phyloP scores from a whole-genome alignment of 2,888 invertebrate species.

The Tetramorium bicarinatum region DNA sequence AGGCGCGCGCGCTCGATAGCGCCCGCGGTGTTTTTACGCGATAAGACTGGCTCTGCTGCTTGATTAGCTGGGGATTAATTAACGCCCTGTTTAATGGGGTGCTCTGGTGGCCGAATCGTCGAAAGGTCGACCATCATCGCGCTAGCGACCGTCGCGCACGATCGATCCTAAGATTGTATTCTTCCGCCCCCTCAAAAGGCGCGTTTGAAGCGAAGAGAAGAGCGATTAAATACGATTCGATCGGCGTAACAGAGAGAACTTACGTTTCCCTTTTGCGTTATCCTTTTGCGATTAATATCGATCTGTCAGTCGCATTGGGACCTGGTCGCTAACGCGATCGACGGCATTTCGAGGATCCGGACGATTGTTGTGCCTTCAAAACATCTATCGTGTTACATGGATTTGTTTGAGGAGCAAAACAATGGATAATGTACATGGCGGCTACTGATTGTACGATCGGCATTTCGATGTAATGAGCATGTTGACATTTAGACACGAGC shows the following conservation, averaged over 20 bases:
- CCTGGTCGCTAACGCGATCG: slow-evolving; percentile 33
- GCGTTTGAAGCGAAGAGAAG: slow-evolving; percentile 17
- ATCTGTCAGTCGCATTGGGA: neutral
- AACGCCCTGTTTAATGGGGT: slow-evolving; percentile 59
- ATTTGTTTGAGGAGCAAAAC: slow-evolving; percentile 48
- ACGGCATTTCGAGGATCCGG: slow-evolving; percentile 28
- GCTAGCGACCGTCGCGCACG: slow-evolving; percentile 4
- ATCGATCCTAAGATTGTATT: slow-evolving; percentile 41
- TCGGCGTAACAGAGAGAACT: neutral
- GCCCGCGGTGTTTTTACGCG: slow-evolving; percentile 65
- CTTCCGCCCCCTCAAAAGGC: slow-evolving; percentile 1
- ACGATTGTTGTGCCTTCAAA: slow-evolving; percentile 48
- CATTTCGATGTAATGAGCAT: slow-evolving; percentile 14
- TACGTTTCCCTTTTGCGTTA: neutral
- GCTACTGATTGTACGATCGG: slow-evolving; percentile 25
- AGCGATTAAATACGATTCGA: slow-evolving; percentile 9
- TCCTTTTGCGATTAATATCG: neutral
- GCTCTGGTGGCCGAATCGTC: slow-evolving; percentile 48
- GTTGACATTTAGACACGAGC: neutral
- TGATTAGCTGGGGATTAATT: slow-evolving; percentile 65
- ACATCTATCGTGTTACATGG: slow-evolving; percentile 54
- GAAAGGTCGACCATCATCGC: slow-evolving; percentile 43
- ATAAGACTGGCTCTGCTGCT: slow-evolving; percentile 73
- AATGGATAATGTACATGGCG: slow-evolving; percentile 46
- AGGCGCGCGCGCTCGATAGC: slow-evolving; percentile 58